Evolutionary conservation across 2,113 vertebrate genomes (phyloP).

Genomic region (Melospiza georgiana): DNA sequence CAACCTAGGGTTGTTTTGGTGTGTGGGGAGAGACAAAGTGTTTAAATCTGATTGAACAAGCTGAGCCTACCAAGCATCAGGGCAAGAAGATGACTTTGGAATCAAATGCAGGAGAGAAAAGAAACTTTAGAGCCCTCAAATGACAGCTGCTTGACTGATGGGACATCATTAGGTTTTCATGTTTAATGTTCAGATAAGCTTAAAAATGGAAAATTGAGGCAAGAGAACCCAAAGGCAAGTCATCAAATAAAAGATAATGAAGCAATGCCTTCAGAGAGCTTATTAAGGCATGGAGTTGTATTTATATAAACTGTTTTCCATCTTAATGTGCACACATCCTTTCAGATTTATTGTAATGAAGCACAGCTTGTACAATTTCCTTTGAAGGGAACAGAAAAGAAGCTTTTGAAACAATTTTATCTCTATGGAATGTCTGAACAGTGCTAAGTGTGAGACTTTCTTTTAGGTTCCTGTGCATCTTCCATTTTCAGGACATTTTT

Average conservation of each 20-base stretch:
- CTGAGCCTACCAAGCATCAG: neutral
- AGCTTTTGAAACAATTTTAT: neutral
- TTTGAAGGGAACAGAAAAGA: neutral
- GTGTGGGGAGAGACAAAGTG: neutral
- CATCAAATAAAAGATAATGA: neutral
- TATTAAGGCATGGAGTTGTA: neutral
- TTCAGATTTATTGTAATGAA: neutral
- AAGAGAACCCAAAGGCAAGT: slow-evolving; percentile 22
- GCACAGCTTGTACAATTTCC: neutral
- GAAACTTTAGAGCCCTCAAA: slow-evolving; percentile 84
- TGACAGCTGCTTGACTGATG: slow-evolving; percentile 66
- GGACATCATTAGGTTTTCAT: slow-evolving; percentile 52
- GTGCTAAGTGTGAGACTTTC: neutral
- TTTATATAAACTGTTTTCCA: neutral
- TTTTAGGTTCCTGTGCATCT: slow-evolving; percentile 13
- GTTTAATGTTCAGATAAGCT: slow-evolving; percentile 76
- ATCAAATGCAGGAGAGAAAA: slow-evolving; percentile 60
- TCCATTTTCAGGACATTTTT: slow-evolving; percentile 78
- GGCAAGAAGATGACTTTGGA: neutral
- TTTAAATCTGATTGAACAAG: neutral
- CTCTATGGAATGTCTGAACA: neutral
- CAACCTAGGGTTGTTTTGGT: neutral
- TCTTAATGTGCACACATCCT: neutral
- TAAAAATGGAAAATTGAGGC: slow-evolving; percentile 76
- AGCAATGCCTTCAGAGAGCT: neutral